Base-by-base conservation (phyloP, 53 echinoderm and acorn worm species). In the Echinarachnius parma region DNA sequence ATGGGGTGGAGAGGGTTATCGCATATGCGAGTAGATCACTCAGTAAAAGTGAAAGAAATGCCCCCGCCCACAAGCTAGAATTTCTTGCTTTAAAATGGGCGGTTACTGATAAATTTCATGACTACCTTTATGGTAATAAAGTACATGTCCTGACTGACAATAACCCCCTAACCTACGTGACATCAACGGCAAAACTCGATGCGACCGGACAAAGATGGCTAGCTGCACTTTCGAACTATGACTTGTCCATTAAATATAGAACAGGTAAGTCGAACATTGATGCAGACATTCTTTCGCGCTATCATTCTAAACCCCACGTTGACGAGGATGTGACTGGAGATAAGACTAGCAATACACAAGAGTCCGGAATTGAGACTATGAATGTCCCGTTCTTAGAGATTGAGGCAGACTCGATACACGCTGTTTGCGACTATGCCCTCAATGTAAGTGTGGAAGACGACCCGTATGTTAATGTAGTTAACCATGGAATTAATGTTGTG, bases 21-120 rank as follows among this genome's bases (percentile, higher is more conserved):
- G 77, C 77, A 9, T 77, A 62, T 77, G 77, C 42, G 9, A 77
- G 77, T 50, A 45, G 77, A 14, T 36, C 25, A 18, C 33, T 70
- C 8, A 37, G 77, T 3, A 77, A 77, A 31, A 54, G 45, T 26
- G 77, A 61, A 29, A 42, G 48, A 14, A 46, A 61, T 61, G 50
- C 50, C 19, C 77, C 77, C 0, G 77, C 77, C 4, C 62, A 77
- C 26, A 60, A 67, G 24, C 22, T 64, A 16, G 64, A 64, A 11
- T 64, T 64, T 39, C 13, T 64, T 8, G 35, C 36, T 16, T 21
- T 37, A 21, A 64, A 35, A 64, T 64, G 64, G 64, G 60, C 60
- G 10, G n/a, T 59, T 5, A n/a, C 32, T 50, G 52, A 50, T 18
- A 50, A 50, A 19, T 50, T 50, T 19, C 52, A 50, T 19, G 52